These are phyloP conservation scores for Diorhabda carinulata DNA, from an alignment of 1,140 invertebrate species.

Conservation along the genomic window DNA sequence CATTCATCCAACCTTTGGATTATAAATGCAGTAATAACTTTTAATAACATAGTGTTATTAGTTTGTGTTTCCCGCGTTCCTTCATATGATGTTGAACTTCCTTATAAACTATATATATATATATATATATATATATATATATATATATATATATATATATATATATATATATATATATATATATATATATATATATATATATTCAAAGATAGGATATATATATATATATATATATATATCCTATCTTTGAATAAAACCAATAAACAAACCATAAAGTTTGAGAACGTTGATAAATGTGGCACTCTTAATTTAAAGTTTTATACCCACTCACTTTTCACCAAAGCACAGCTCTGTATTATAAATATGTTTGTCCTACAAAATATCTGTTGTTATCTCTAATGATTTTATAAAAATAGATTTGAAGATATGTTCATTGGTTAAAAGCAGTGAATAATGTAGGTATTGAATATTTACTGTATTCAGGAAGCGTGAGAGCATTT, in stretches of 20 bases:
- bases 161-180: too few relatives aligned
- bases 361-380: not conserved
- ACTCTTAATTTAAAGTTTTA: not conserved
- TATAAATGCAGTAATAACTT: not conserved
- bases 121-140: too few relatives aligned
- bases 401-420: too few relatives aligned
- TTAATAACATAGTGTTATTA: not conserved
- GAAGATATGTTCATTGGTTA: too few relatives aligned
- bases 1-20: not conserved
- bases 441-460: too few relatives aligned
- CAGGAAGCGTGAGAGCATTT: too few relatives aligned
- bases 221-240: too few relatives aligned
- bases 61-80: not conserved
- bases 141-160: too few relatives aligned
- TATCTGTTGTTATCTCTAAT: not conserved
- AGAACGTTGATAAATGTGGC: not conserved
- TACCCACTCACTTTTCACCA: not conserved
- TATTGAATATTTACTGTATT: too few relatives aligned
- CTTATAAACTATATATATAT: not conserved
- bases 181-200: not conserved
- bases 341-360: not conserved
- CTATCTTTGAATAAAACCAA: not conserved
- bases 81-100: not conserved
- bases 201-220: too few relatives aligned
- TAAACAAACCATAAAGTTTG: not conserved